Conservation (phyloP, 2,888 invertebrate genomes). For the Ichneumoninae sp. region DNA sequence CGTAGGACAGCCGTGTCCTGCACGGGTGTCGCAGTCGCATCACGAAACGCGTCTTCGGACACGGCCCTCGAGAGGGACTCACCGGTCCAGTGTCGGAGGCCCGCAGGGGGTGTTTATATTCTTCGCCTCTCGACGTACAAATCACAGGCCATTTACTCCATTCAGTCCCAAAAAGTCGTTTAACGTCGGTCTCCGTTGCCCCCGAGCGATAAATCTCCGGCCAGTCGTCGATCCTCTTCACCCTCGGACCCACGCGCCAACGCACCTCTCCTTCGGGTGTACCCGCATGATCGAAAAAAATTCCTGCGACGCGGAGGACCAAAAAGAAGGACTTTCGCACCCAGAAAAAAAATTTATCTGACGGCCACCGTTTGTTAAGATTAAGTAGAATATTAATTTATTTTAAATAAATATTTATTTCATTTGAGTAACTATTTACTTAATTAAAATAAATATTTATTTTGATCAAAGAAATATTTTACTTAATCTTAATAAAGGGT, state of each 20-base stretch:
- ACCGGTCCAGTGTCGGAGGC: not conserved
- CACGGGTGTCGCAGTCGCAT: conserved; percentile 47
- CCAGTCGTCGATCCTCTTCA: conserved; percentile 32
- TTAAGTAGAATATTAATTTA: too few species aligned
- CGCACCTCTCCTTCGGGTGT: not conserved
- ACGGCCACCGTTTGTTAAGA: too few species aligned
- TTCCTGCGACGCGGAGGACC: conserved; percentile 14
- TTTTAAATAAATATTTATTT: too few species aligned
- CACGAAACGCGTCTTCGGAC: conserved; percentile 13
- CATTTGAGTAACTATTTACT: too few species aligned
- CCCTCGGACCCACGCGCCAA: conserved; percentile 38
- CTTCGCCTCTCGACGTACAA: conserved; percentile 77
- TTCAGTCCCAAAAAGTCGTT: conserved; percentile 79
- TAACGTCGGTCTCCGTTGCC: conserved; percentile 77
- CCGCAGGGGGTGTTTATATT: conserved; percentile 25
- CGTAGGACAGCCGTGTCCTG: conserved; percentile 53
- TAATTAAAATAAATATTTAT: too few species aligned
- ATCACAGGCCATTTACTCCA: conserved; percentile 83
- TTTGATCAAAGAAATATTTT: too few species aligned
- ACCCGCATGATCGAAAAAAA: conserved; percentile 23
- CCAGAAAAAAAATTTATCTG: too few species aligned
- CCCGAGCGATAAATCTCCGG: conserved; percentile 77
- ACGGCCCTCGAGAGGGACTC: conserved; percentile 1
- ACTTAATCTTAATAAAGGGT: too few species aligned
- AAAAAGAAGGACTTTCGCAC: not conserved